phyloP scores from a whole-genome alignment of 2,888 invertebrate species.

The Auanema freiburgensis region DNA sequence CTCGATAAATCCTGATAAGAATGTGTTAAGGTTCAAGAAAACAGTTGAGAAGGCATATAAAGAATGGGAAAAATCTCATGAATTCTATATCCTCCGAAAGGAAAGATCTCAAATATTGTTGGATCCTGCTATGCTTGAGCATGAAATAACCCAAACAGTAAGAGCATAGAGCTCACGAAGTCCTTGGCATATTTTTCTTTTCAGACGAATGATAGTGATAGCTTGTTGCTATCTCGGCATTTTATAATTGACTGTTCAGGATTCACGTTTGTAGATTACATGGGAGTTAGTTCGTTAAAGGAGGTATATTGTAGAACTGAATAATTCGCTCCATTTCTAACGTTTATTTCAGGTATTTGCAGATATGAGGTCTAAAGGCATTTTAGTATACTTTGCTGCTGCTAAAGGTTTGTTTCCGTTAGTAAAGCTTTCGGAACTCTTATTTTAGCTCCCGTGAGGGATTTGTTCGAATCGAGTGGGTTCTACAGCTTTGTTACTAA shows the following conservation, averaged over 20 bases:
- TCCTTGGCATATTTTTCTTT: too few relatives aligned
- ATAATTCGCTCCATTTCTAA: neutral
- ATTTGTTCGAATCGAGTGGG: slow-evolving; percentile 56
- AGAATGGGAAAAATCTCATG: slow-evolving; percentile 45
- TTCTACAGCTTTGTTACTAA: slow-evolving; percentile 59
- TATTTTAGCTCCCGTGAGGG: slow-evolving; percentile 56
- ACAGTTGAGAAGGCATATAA: slow-evolving; percentile 34
- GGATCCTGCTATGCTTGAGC: slow-evolving; percentile 1
- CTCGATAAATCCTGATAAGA: slow-evolving; percentile 3
- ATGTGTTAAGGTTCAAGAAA: slow-evolving; percentile 46
- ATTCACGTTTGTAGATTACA: slow-evolving; percentile 63
- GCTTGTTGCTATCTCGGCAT: slow-evolving; percentile 35
- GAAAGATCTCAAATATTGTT: slow-evolving; percentile 23
- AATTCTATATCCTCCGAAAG: slow-evolving; percentile 39
- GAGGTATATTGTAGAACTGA: too few relatives aligned
- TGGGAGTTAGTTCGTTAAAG: slow-evolving; percentile 62
- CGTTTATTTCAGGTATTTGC: slow-evolving; percentile 39
- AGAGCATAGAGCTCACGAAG: too few relatives aligned
- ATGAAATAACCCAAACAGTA: neutral
- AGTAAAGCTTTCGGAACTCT: neutral
- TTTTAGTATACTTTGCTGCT: slow-evolving; percentile 63
- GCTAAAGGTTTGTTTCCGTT: slow-evolving; percentile 44
- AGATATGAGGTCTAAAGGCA: slow-evolving; percentile 45
- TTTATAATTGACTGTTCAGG: slow-evolving; percentile 63
- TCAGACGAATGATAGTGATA: too few relatives aligned